phyloP scores from a whole-genome alignment of 2,113 vertebrate species.

The Oostethus manadensis region DNA sequence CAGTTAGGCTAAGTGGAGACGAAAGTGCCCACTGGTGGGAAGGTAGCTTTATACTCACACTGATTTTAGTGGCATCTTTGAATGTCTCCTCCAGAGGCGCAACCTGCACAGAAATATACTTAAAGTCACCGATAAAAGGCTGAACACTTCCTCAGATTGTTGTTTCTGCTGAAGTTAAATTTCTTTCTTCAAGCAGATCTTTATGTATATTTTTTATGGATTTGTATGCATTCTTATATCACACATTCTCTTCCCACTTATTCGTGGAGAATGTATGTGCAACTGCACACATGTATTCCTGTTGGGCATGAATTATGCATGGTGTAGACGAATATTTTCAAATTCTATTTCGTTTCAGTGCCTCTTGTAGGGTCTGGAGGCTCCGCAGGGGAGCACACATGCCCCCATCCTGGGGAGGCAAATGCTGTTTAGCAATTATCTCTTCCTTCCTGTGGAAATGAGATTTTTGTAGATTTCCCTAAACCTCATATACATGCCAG shows the following conservation, averaged over 20 bases:
- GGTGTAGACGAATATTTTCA: slow-evolving; percentile 48
- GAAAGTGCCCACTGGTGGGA: no score
- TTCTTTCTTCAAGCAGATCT: slow-evolving; percentile 9
- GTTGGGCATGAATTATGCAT: slow-evolving; percentile 67
- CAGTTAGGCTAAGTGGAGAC: no score
- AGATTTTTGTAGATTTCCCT: slow-evolving; percentile 30
- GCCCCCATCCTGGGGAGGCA: slow-evolving; percentile 37
- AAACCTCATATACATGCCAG: slow-evolving; percentile 1
- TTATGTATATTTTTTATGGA: not conserved
- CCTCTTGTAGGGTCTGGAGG: slow-evolving; percentile 65
- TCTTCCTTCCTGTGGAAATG: slow-evolving; percentile 35
- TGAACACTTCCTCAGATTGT: not conserved
- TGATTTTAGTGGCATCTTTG: slow-evolving; percentile 92
- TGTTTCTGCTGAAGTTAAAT: slow-evolving; percentile 3
- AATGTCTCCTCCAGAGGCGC: slow-evolving; percentile 76
- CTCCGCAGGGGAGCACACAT: slow-evolving; percentile 52
- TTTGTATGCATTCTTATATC: not conserved
- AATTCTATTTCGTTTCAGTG: slow-evolving; percentile 63
- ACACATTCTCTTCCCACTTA: not conserved
- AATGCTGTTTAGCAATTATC: slow-evolving; percentile 68
- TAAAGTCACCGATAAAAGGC: slow-evolving; percentile 20
- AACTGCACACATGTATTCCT: slow-evolving; percentile 50
- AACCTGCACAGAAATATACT: slow-evolving; percentile 68
- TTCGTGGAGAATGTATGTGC: slow-evolving; percentile 7
- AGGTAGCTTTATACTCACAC: slow-evolving; percentile 73